These are phyloP conservation scores for Crypturellus undulatus DNA, from an alignment of 2,113 vertebrate genomes.

Conservation along the genomic window DNA sequence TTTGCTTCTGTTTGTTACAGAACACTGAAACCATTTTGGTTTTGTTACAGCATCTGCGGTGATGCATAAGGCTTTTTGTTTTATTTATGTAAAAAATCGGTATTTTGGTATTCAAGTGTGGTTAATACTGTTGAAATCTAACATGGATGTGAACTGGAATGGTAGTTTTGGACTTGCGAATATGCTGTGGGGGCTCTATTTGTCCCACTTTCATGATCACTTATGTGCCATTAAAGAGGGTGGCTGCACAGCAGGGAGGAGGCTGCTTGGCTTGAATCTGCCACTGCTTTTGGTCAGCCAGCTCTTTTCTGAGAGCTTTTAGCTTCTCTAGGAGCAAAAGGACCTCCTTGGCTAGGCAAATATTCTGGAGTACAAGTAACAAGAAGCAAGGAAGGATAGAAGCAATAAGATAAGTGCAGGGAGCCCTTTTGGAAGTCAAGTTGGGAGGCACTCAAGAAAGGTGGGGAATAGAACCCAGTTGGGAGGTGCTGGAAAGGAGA, in stretches of 20 bases:
- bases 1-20: no score
- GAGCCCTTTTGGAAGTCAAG: not conserved
- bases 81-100: not conserved
- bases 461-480: not conserved
- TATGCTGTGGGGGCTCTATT: not conserved
- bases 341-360: not conserved
- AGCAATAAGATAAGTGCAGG: not conserved
- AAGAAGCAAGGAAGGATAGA: not conserved
- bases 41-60: not conserved
- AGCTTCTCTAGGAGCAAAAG: not conserved
- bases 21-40: not conserved
- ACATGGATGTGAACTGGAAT: not conserved
- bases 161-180: no score
- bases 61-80: accelerated
- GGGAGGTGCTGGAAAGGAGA: not conserved
- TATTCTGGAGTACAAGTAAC: not conserved
- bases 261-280: not conserved
- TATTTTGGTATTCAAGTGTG: not conserved
- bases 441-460: not conserved
- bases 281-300: not conserved
- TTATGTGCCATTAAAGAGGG: not conserved
- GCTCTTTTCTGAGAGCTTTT: not conserved
- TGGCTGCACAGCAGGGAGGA: not conserved
- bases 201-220: not conserved
- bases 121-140: not conserved